These are phyloP conservation scores for Cynaeus angustus DNA, from an alignment of 2,888 invertebrate species.

Conservation along the genomic window DNA sequence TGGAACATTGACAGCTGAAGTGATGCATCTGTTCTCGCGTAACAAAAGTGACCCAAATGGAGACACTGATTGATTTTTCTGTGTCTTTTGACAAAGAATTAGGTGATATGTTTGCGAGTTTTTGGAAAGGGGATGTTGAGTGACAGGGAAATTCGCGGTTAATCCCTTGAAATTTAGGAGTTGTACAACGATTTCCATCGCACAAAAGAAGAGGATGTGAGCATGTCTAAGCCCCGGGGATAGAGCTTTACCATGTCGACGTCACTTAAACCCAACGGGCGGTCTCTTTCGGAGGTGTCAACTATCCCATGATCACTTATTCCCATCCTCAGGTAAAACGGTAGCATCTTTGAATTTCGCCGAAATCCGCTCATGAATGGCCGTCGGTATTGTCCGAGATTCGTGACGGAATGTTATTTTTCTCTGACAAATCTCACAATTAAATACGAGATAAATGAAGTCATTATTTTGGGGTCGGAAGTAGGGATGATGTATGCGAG, in stretches of 20 bases:
- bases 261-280: slow-evolving; percentile 67
- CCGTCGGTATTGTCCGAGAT: neutral
- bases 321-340: slow-evolving; percentile 62
- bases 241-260: slow-evolving; percentile 68
- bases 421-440: slow-evolving; percentile 25
- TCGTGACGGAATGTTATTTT: slow-evolving; percentile 34
- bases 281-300: slow-evolving; percentile 68
- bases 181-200: slow-evolving; percentile 14
- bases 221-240: slow-evolving; percentile 65
- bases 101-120: slow-evolving; percentile 53
- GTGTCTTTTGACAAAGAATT: slow-evolving; percentile 54
- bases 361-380: slow-evolving; percentile 55
- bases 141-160: neutral
- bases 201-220: slow-evolving; percentile 46
- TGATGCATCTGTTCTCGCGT: slow-evolving; percentile 67
- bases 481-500: slow-evolving; percentile 27
- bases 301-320: slow-evolving; percentile 68
- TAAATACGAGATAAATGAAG: slow-evolving; percentile 37
- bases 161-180: neutral
- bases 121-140: slow-evolving; percentile 45
- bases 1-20: slow-evolving; percentile 68
- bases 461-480: slow-evolving; percentile 37
- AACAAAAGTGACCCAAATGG: slow-evolving; percentile 67
- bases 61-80: slow-evolving; percentile 67
- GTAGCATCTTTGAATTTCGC: slow-evolving; percentile 63